A percentile compares a stretch with the other conserved stretches of the same genome.
Evolutionary conservation across 2,888 invertebrate genomes (phyloP).

Genomic region (Petrolisthes cinctipes): DNA sequence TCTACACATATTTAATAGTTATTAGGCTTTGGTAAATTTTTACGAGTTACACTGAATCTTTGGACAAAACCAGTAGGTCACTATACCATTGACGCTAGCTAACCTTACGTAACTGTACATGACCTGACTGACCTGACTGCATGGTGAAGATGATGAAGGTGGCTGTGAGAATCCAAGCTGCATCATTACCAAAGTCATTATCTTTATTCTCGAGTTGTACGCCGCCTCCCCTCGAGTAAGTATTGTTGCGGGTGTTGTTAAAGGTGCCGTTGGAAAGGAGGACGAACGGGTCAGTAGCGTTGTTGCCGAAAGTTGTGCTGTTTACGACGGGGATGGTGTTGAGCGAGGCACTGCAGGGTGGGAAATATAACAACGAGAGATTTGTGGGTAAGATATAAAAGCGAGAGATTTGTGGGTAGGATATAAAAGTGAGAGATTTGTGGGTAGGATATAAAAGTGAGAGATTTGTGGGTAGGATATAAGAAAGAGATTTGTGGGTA

Average conservation of each 20-base stretch:
- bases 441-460: too few relatives aligned
- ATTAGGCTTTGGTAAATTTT: too few relatives aligned
- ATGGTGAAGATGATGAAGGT: slow-evolving; percentile 93
- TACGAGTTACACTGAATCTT: too few relatives aligned
- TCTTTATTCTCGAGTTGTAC: slow-evolving; percentile 10
- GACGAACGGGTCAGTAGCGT: slow-evolving; percentile 3
- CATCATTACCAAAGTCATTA: slow-evolving; percentile 72
- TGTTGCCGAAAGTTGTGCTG: neutral
- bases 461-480: too few relatives aligned
- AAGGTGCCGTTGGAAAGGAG: neutral
- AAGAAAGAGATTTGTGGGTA: too few relatives aligned
- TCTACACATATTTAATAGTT: too few relatives aligned
- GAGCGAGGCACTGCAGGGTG: neutral
- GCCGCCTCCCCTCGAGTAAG: slow-evolving; percentile 56
- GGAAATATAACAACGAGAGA: neutral
- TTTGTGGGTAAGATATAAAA: too few relatives aligned
- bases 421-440: too few relatives aligned
- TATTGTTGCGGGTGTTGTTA: slow-evolving; percentile 20
- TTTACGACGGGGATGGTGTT: neutral
- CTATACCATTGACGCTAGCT: too few relatives aligned
- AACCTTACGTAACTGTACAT: too few relatives aligned
- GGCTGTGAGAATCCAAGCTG: slow-evolving; percentile 89
- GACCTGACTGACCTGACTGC: slow-evolving; percentile 81
- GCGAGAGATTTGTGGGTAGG: too few relatives aligned
- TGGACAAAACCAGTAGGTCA: too few relatives aligned